Percentiles rank a stretch among this genome's conserved stretches.
These are phyloP conservation scores for Paradisaea rubra DNA, from an alignment of 2,113 vertebrate genomes.

Conservation along the genomic window DNA sequence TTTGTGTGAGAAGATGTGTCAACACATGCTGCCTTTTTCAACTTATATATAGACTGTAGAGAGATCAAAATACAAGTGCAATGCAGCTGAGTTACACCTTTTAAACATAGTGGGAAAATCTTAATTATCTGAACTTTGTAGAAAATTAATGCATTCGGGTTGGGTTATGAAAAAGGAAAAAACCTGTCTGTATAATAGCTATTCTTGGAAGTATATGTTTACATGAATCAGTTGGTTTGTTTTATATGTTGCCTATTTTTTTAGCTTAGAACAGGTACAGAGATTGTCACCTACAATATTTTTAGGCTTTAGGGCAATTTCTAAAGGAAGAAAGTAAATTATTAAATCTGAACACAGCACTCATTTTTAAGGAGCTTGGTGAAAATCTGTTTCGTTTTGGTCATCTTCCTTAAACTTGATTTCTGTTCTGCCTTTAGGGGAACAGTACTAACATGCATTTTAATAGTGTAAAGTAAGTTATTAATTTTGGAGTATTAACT, in stretches of 20 bases:
- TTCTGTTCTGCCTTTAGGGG: neutral
- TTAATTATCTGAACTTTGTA: neutral
- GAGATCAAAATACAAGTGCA: neutral
- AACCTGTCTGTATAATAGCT: neutral
- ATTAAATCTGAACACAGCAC: neutral
- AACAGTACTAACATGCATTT: neutral
- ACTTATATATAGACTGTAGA: neutral
- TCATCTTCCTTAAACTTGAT: neutral
- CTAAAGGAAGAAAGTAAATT: neutral
- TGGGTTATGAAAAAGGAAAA: neutral
- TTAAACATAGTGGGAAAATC: neutral
- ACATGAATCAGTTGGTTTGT: neutral
- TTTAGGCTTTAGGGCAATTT: neutral
- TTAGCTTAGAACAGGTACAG: neutral
- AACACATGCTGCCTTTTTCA: neutral
- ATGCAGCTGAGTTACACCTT: neutral
- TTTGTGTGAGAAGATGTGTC: neutral
- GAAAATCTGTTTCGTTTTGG: neutral
- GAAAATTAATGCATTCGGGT: neutral
- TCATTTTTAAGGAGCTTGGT: neutral
- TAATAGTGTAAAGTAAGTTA: slow-evolving; percentile 4
- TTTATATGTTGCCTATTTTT: neutral
- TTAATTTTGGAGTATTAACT: neutral
- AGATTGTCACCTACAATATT: neutral
- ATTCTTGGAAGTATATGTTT: neutral